Evolutionary conservation across 2,113 vertebrate genomes (phyloP).

Genomic region (Zosterops lateralis): DNA sequence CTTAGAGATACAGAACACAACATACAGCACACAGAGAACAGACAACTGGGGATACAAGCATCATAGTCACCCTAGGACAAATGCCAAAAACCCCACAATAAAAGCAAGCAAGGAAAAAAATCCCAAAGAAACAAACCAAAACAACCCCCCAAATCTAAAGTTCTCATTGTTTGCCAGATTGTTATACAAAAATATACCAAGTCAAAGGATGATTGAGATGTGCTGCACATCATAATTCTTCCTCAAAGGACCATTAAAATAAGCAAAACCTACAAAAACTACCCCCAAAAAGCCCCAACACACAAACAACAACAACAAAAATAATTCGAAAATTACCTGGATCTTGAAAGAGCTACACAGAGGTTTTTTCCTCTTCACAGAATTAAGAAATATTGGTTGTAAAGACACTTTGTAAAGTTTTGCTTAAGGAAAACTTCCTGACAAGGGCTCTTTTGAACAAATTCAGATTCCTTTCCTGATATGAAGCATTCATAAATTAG

Average conservation of each 20-base stretch:
- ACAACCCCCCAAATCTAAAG: not conserved
- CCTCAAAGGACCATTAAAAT: not conserved
- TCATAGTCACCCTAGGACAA: too few species aligned
- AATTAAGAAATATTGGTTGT: not conserved
- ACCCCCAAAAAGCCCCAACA: accelerated
- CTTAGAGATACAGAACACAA: too few species aligned
- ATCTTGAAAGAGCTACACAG: not conserved
- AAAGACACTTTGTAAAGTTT: not conserved
- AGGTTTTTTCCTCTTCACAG: not conserved
- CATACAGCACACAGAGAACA: too few species aligned
- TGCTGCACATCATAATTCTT: not conserved
- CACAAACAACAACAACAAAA: not conserved
- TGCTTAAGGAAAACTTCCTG: not conserved
- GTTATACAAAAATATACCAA: not conserved
- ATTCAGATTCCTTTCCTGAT: not conserved
- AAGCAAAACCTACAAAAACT: not conserved
- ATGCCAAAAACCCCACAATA: not conserved
- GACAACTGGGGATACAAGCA: too few species aligned
- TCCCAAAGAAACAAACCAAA: not conserved
- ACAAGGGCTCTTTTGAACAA: not conserved
- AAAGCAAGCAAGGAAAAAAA: not conserved
- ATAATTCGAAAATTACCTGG: not conserved
- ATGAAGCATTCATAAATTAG: not conserved
- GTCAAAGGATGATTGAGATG: not conserved
- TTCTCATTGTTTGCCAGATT: not conserved